Evolutionary conservation across 1,140 invertebrate species (phyloP), one percentile per base, ranked within the genome.

Genomic region (Drosophila sp.): DNA sequence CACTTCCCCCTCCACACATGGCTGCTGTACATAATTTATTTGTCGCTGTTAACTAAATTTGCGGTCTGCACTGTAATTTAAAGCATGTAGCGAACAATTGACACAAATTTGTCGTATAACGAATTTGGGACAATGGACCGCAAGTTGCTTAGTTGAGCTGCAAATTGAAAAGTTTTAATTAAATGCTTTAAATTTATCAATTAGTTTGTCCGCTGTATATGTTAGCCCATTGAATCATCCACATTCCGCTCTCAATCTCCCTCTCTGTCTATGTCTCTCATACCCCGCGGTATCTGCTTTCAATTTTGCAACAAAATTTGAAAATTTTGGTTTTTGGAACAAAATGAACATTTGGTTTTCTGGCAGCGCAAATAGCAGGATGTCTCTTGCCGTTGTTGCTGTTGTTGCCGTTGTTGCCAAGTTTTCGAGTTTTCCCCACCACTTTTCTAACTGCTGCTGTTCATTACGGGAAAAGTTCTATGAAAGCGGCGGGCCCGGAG

Each of bases 111-210:
- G 65, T 54, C 38, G 13, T 62, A 27, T 43, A 56, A 38, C 57
- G 56, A 58, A 65, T 74, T 79, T 63, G 67, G 21, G 7, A 54
- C 59, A 64, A 66, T 62, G 36, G 57, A 51, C 32, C 48, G 57
- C 29, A 25, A 38, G 16, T 56, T 65, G 48, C 38, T 56, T 50
- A 64, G 61, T 64, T 64, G 18, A 38, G 25, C 51, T 43, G 41
- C 51, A 38, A 59, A 79, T 72, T 57, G 56, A 64, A 87, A 87
- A 72, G 59, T 86, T 86, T 81, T 87, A 86, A 86, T 87, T 78
- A 86, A 81, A 87, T 78, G 59, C 71, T 73, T 34, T 13, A 76
- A 78, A 81, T 81, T 78, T 76, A 76, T 70, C 78, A 86, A 87
- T 87, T 78, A 59, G 75, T 63, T 46, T 29, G 46, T 41, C 7